These are phyloP conservation scores for Gisinianus flammeolus DNA, from an alignment of 2,888 invertebrate genomes.

Conservation along the genomic window DNA sequence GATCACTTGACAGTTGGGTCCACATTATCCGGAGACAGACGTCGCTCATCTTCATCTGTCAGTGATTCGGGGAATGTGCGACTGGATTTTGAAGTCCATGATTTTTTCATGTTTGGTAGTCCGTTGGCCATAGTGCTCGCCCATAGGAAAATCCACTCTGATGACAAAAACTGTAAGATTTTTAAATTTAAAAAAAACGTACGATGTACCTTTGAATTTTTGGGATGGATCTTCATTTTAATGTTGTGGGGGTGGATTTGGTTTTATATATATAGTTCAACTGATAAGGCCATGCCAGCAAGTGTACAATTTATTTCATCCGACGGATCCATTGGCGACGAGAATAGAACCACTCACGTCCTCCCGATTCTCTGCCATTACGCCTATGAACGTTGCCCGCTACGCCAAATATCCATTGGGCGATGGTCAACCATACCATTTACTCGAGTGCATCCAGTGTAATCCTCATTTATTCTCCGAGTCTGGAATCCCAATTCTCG, in stretches of 20 bases:
- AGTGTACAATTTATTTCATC: constrained; percentile 98
- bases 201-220: background rate
- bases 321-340: constrained; percentile 94
- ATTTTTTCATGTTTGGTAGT: constrained; percentile 97
- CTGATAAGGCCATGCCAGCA: constrained; percentile 81
- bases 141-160: constrained; percentile 80
- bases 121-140: constrained; percentile 92
- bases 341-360: constrained; percentile 88
- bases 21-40: constrained; percentile 35
- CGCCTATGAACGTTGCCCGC: constrained; percentile 93
- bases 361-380: constrained; percentile 85
- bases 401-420: constrained; percentile 97
- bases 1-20: background rate
- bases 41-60: constrained; percentile 56
- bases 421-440: constrained; percentile 94
- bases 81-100: constrained; percentile 92
- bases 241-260: background rate
- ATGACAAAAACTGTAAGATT: constrained; percentile 74
- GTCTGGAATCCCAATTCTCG: constrained; percentile 40
- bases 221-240: background rate
- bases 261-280: constrained; percentile 61
- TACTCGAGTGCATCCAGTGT: constrained; percentile 90
- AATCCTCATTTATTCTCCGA: constrained; percentile 82
- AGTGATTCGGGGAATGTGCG: constrained; percentile 63
- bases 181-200: background rate